Conservation (phyloP, 2,888 invertebrate genomes). For the Spisula subtruncata region DNA sequence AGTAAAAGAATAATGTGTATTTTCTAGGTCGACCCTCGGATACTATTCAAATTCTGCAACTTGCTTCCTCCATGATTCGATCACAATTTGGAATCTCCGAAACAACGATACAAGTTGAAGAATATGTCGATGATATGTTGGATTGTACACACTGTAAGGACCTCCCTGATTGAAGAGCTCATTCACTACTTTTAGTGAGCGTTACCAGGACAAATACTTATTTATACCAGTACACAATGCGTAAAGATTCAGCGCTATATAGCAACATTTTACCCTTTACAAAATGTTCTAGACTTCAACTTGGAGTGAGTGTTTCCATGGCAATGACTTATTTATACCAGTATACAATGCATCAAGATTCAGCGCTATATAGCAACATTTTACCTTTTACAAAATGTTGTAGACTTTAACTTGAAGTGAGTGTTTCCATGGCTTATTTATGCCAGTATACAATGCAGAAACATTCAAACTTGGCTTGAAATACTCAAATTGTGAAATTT, state of each 20-base stretch:
- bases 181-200: background rate
- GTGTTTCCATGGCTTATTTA: background rate
- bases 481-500: too few relatives aligned
- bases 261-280: background rate
- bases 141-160: conserved; percentile 86
- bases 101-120: conserved; percentile 87
- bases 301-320: background rate
- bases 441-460: too few relatives aligned
- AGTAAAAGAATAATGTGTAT: background rate
- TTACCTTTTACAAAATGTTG: background rate
- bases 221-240: too few relatives aligned
- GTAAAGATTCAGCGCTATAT: background rate
- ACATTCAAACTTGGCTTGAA: too few relatives aligned
- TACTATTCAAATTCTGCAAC: conserved; percentile 80
- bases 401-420: too few relatives aligned
- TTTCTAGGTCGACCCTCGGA: conserved; percentile 79
- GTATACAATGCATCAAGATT: background rate
- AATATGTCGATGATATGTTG: conserved; percentile 85
- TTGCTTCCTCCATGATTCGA: conserved; percentile 82
- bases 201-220: background rate
- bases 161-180: conserved; percentile 72
- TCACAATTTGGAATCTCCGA: conserved; percentile 84
- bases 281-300: too few relatives aligned
- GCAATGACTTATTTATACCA: too few relatives aligned
- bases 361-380: background rate